Evolutionary conservation across 2,797 vertebrate species (phyloP), one percentile per base, ranked within the genome.

Genomic region (Gallirallus australis): DNA sequence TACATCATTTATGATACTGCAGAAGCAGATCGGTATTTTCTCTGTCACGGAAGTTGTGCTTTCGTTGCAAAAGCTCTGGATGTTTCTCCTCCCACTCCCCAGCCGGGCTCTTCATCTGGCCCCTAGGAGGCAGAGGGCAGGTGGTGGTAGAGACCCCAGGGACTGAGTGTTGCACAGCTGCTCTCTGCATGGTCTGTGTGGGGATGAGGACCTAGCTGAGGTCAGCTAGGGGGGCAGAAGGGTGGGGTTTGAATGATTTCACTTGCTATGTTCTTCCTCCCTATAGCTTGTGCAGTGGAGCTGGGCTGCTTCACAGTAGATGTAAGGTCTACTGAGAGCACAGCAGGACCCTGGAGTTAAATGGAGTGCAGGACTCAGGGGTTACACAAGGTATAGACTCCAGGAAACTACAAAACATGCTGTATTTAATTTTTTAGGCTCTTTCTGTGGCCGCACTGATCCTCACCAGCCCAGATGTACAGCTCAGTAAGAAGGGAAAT

Each of bases 141-240:
- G 40, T 57, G 14, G 25, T 84, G 66, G 28, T 33, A 84, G 17
- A 37, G 37, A 31, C 7, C 3, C 6, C 4, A 3, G 35, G 24
- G 33, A 37, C 6, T 18, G 0, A 0, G 1, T 25, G 27, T 20
- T 54, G 14, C 52, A 65, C 6, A 31, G 59, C 13, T 2, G 2
- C 6, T 2, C 13, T 37, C 24, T n/a, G 30, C 2, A 1, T 5
- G 1, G 3, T 15, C 35, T 82, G 23, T 0, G 0, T 11, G 30
- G 9, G 40, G 9, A 17, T 45, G n/a, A 40, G 23, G 19, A 68
- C 0, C 0, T 8, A 68, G 35, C 8, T 0, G 2, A 76, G 53
- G 21, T 40, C 0, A 0, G 8, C 25, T 16, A 16, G 28, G 30
- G 21, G 50, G 40, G 18, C 11, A 18, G 35, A 0, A 1, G 3